Base-by-base conservation (phyloP, 2,888 invertebrate genomes). In the Ormyrus rosae region DNA sequence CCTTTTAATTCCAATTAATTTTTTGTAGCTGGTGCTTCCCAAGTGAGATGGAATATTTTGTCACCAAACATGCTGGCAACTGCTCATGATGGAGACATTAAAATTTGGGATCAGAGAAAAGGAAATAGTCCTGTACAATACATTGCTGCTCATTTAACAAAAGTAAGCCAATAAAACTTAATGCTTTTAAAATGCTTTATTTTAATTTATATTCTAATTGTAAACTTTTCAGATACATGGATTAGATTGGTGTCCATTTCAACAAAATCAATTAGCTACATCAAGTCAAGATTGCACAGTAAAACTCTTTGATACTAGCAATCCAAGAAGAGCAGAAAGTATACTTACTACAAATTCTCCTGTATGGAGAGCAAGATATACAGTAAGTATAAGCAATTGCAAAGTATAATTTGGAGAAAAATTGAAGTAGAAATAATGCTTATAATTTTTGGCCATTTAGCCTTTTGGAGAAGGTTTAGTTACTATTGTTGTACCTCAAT, bases 221-320 rank as follows among this genome's bases (percentile, higher is more conserved):
- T 51, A 53, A 10, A 10, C 5, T 64, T 79, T 85, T 86, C 93
- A 97, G 92, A 98, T 98, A 84, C 96, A 98, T 89, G 97, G 98
- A 65, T 93, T 99, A 55, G 98, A 98, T 90, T 99, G 98, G 98
- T 97, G 96, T 91, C 96, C 96, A 11, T 94, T 94, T 83, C 94
- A 95, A 86, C 96, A 97, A 91, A 96, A 95, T 84, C 96, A 96
- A 87, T 91, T 97, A 80, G 96, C 96, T 63, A 98, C 98, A 8
- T 97, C 97, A 79, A 98, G 98, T 91, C 98, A 98, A 91, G 98
- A 99, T 91, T 96, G 97, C 77, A 97, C 97, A 69, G 97, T 98
- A 2, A 98, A 98, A 92, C 96, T 97, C 91, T 98, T 98, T 92
- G 97, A 98, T 90, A 95, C 96, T 2, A 95, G 95, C 83, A 96